Evolutionary conservation across 1,140 invertebrate species (phyloP), one percentile per base, ranked within the genome.

Genomic region (Platorchestia sp.): DNA sequence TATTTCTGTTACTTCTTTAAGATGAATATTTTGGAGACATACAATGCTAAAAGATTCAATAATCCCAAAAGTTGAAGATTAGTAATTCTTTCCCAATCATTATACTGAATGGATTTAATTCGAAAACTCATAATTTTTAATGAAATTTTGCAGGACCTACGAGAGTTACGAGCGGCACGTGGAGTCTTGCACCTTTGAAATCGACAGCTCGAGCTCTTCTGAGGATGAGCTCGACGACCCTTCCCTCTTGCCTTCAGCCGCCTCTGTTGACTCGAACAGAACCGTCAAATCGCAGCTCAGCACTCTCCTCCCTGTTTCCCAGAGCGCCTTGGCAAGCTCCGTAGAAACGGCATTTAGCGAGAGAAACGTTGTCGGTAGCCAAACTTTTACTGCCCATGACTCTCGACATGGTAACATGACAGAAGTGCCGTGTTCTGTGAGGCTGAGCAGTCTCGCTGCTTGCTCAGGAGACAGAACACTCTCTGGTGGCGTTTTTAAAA

Each of bases 101-200:
- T n/a, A n/a, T n/a, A n/a, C n/a, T n/a, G n/a, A n/a, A 36, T 19
- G 36, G 27, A 75, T 75, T 36, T 10, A 75, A 75, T 75, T 75
- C 14, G 7, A 36, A 36, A 75, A 36, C 36, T 75, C 14, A 75
- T 36, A 75, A 3, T 75, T 19, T 1, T 75, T 75, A 10, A 3
- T 75, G 1, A 75, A 75, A 19, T 75, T 75, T 96, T 96, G n/a
- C 96, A 96, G 96, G 96, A 99, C 98, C 27, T 98, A 98, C 96
- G 98, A 98, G 95, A 99, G 99, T 96, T 99, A 98, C 97, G 98
- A 98, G 96, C 97, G 98, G 47, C 99, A 99, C 97, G 97, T 99
- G 89, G 97, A 98, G 27, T 98, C 97, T 42, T 99, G 99, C 97
- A 97, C 97, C 95, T 97, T 97, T 96, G 97, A 97, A 75, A 97